These are phyloP conservation scores for Drosophila azteca DNA, from an alignment of 1,140 invertebrate species.

Conservation along the genomic window DNA sequence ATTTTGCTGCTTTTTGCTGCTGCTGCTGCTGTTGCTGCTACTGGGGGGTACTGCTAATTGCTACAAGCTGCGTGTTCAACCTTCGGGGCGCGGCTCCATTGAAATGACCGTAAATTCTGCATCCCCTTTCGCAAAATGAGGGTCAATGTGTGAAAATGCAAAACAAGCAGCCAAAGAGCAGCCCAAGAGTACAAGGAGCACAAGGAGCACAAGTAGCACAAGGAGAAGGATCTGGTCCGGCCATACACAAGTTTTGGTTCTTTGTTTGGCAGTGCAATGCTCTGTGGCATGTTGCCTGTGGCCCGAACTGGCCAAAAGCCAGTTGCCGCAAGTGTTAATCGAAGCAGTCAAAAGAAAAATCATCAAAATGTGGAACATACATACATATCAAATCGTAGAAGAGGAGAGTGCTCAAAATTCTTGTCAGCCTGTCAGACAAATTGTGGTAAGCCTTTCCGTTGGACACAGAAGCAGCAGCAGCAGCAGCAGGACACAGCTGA, in stretches of 20 bases:
- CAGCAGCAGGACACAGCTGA: not conserved
- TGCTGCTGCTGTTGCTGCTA: slow-evolving; percentile 3
- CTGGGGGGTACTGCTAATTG: slow-evolving; percentile 59
- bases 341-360: slow-evolving; percentile 7
- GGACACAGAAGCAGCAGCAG: no score
- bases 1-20: no score
- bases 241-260: slow-evolving; percentile 10
- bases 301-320: not conserved
- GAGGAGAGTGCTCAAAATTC: slow-evolving; percentile 6
- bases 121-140: slow-evolving; percentile 34
- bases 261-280: not conserved
- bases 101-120: slow-evolving; percentile 59
- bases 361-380: not conserved
- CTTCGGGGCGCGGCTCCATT: not conserved
- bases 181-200: slow-evolving; percentile 11
- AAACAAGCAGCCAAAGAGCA: slow-evolving; percentile 13
- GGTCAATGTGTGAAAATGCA: slow-evolving; percentile 71
- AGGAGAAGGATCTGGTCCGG: slow-evolving; percentile 6
- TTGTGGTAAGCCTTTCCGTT: not conserved
- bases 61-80: slow-evolving; percentile 39
- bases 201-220: no score
- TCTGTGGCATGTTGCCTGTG: slow-evolving; percentile 17
- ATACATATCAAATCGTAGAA: not conserved
- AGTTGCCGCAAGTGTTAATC: slow-evolving; percentile 22
- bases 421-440: slow-evolving; percentile 2